Percentiles rank a stretch among this genome's conserved stretches.
These are phyloP conservation scores for Triplophysa bombifrons DNA, from an alignment of 2,797 vertebrate species.

Conservation along the genomic window DNA sequence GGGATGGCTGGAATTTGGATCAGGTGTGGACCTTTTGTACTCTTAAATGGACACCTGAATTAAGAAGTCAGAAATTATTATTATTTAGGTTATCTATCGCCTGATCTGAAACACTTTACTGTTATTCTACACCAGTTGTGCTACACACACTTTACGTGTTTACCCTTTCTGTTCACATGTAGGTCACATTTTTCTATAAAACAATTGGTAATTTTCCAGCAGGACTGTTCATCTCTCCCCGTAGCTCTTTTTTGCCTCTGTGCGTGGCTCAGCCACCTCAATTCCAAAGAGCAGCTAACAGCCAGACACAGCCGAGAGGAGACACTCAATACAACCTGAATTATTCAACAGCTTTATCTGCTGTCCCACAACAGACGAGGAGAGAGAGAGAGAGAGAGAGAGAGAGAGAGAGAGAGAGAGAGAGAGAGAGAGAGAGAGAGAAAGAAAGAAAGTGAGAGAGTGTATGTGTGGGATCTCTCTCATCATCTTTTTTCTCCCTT, in stretches of 20 bases:
- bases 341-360: slow-evolving; percentile 59
- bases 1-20: slow-evolving; percentile 5
- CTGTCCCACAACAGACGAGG: slow-evolving; percentile 40
- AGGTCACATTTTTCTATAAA: slow-evolving; percentile 8
- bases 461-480: slow-evolving; percentile 8
- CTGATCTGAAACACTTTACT: neutral
- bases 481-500: slow-evolving; percentile 31
- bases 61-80: neutral
- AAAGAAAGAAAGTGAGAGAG: neutral
- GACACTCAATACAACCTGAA: slow-evolving; percentile 55
- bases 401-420: neutral
- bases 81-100: too few species aligned
- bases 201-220: slow-evolving; percentile 11
- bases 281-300: slow-evolving; percentile 50
- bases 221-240: neutral
- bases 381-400: neutral
- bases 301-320: slow-evolving; percentile 44
- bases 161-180: neutral
- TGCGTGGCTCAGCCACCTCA: slow-evolving; percentile 22
- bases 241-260: slow-evolving; percentile 7
- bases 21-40: neutral
- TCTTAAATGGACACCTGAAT: neutral
- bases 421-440: neutral
- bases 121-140: neutral
- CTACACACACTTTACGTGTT: neutral